These are phyloP conservation scores for Druon quercuslanigerum DNA, from an alignment of 1,140 invertebrate genomes.

Conservation along the genomic window DNA sequence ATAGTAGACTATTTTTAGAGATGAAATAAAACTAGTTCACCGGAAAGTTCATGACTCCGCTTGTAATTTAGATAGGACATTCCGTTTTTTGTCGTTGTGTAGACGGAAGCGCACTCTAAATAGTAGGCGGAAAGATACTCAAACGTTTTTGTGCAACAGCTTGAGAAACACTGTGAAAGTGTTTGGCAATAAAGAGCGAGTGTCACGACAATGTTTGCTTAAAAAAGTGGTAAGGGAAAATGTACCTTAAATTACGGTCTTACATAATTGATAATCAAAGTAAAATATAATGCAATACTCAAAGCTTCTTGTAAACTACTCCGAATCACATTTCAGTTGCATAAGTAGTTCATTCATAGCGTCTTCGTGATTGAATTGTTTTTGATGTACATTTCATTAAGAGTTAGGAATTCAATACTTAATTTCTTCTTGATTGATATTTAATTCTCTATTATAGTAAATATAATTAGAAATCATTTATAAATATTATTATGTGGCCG, in stretches of 20 bases:
- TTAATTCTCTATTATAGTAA: too few relatives aligned
- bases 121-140: slow-evolving; percentile 25
- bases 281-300: background rate
- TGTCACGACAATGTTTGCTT: background rate
- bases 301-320: too few relatives aligned
- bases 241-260: background rate
- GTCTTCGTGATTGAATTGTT: too few relatives aligned
- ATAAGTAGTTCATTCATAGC: too few relatives aligned
- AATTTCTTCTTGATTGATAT: too few relatives aligned
- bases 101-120: slow-evolving; percentile 17
- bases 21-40: slow-evolving; percentile 8
- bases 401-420: too few relatives aligned
- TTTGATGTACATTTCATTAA: too few relatives aligned
- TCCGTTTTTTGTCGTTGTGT: slow-evolving; percentile 8
- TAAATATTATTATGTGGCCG: too few relatives aligned
- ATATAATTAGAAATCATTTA: too few relatives aligned
- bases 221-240: background rate
- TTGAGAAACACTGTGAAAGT: slow-evolving; percentile 5
- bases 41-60: background rate
- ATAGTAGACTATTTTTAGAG: background rate
- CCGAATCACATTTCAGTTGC: too few relatives aligned
- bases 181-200: slow-evolving; percentile 4
- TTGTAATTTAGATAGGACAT: slow-evolving; percentile 27
- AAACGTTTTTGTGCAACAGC: slow-evolving; percentile 26
- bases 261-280: background rate